Conservation (phyloP, 2,113 vertebrate species). For the Amphiprion percula region DNA sequence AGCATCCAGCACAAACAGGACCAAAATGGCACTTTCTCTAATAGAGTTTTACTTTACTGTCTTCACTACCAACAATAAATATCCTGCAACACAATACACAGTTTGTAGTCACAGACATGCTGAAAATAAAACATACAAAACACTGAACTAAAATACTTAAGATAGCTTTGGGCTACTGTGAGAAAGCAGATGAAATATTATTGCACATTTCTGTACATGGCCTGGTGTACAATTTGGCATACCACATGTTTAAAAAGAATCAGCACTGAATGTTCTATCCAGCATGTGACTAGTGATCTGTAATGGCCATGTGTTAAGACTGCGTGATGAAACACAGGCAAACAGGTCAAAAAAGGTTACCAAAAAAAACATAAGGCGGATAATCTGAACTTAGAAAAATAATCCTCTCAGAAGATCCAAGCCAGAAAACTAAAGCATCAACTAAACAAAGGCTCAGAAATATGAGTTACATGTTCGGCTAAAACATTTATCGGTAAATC, state of each 20-base stretch:
- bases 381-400: conserved; percentile 46
- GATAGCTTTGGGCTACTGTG: conserved; percentile 1
- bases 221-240: conserved; percentile 74
- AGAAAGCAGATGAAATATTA: conserved; percentile 49
- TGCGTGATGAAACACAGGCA: conserved; percentile 40
- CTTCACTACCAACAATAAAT: conserved; percentile 47
- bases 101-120: conserved; percentile 57
- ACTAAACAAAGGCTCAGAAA: conserved; percentile 49
- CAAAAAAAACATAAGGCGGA: conserved; percentile 61
- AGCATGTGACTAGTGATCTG: conserved; percentile 15
- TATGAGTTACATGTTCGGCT: not conserved
- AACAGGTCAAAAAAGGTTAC: conserved; percentile 17
- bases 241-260: conserved; percentile 34
- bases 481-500: not conserved
- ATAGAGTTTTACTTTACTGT: conserved; percentile 55
- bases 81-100: conserved; percentile 52
- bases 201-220: conserved; percentile 68
- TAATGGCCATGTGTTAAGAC: conserved; percentile 44
- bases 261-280: conserved; percentile 8
- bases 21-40: conserved; percentile 32
- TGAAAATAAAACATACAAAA: conserved; percentile 50
- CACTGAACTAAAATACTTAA: conserved; percentile 6
- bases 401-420: conserved; percentile 46
- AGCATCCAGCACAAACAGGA: conserved; percentile 37
- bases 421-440: conserved; percentile 25